These are phyloP conservation scores for Karalla daura DNA, from an alignment of 2,797 vertebrate species.

Conservation along the genomic window DNA sequence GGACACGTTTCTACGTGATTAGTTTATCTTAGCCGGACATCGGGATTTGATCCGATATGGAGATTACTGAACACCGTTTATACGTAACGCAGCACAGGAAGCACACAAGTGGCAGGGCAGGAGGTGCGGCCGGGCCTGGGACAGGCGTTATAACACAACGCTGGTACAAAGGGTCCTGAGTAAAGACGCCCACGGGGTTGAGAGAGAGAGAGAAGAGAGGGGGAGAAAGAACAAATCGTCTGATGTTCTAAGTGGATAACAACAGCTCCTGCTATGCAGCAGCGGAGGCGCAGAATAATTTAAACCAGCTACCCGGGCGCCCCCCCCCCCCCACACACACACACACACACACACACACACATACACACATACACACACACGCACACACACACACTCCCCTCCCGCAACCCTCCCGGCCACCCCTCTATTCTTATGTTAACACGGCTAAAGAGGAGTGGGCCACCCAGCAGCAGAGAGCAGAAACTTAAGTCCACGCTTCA, in stretches of 20 bases:
- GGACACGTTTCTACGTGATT: slow-evolving; percentile 9
- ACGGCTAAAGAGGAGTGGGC: slow-evolving; percentile 81
- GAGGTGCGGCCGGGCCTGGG: slow-evolving; percentile 32
- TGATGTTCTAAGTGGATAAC: slow-evolving; percentile 85
- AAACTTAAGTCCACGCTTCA: slow-evolving; percentile 82
- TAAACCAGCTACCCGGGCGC: slow-evolving; percentile 77
- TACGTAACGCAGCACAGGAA: background rate
- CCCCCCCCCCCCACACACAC: slow-evolving; percentile 34
- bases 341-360: too few species aligned
- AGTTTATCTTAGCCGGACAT: slow-evolving; percentile 14
- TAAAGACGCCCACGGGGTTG: slow-evolving; percentile 64
- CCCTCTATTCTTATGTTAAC: slow-evolving; percentile 87
- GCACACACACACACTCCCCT: too few species aligned
- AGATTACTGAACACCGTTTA: too few species aligned
- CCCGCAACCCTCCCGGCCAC: slow-evolving; percentile 43
- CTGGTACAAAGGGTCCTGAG: slow-evolving; percentile 51
- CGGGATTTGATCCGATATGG: too few species aligned
- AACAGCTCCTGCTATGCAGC: slow-evolving; percentile 82
- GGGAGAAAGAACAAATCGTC: slow-evolving; percentile 71
- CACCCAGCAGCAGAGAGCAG: slow-evolving; percentile 82
- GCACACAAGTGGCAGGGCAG: slow-evolving; percentile 12
- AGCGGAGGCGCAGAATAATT: slow-evolving; percentile 80
- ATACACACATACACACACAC: too few species aligned
- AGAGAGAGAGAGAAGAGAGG: slow-evolving; percentile 62
- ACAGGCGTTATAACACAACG: slow-evolving; percentile 33